phyloP scores from a whole-genome alignment of 35 echinoderm and acorn worm species.

The Hemicentrotus pulcherrimus region DNA sequence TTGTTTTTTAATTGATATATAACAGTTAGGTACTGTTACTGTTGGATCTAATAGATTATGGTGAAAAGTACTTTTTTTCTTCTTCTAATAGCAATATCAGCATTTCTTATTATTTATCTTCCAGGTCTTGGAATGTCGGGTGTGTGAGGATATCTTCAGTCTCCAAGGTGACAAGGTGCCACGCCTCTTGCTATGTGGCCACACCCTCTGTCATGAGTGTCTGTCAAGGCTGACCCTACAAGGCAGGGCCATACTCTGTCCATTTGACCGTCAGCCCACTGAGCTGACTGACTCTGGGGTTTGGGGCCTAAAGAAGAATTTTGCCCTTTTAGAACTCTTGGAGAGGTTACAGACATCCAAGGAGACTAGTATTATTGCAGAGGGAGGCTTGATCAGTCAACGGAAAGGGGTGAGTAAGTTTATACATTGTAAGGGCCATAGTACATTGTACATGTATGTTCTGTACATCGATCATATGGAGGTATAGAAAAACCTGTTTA shows the following conservation, averaged over 20 bases:
- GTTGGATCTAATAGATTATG: no score
- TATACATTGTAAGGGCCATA: no score
- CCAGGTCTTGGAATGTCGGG: conserved; percentile 88
- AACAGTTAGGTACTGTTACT: no score
- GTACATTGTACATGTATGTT: no score
- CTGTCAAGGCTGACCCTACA: conserved; percentile 76
- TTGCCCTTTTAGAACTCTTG: conserved; percentile 89
- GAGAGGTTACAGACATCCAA: conserved; percentile 71
- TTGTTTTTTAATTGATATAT: no score
- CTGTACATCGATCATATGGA: no score
- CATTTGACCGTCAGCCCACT: conserved; percentile 85
- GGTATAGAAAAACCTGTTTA: no score
- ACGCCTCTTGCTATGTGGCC: conserved; percentile 86
- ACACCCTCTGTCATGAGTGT: conserved; percentile 92
- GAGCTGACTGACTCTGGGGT: conserved; percentile 85
- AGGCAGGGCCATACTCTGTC: conserved; percentile 73
- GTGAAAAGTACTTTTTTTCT: no score
- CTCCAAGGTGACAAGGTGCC: conserved; percentile 93
- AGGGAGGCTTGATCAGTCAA: background rate
- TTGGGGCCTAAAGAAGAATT: conserved; percentile 96
- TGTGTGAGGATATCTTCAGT: conserved; percentile 90
- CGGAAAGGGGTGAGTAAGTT: background rate
- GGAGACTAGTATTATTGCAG: background rate
- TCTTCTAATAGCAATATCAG: no score
- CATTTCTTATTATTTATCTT: background rate